Percentiles rank a stretch among this genome's conserved stretches.
These are phyloP conservation scores for Gonatopus flavifemur DNA, from an alignment of 1,140 invertebrate genomes.

Conservation along the genomic window DNA sequence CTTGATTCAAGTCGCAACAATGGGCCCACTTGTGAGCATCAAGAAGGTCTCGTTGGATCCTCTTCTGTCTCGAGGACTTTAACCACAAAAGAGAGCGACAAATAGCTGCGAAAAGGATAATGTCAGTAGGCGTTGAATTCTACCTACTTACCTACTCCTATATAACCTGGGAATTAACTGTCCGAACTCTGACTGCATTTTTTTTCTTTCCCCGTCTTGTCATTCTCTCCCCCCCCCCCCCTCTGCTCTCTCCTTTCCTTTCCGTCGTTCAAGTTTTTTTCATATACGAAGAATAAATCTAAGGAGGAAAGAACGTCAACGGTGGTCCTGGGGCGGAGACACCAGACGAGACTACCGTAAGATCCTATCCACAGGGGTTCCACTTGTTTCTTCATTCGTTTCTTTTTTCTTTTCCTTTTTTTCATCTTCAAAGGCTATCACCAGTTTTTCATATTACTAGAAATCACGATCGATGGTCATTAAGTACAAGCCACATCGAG, in stretches of 20 bases:
- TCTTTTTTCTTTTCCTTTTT: slow-evolving; percentile 15
- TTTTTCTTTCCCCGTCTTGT: slow-evolving; percentile 15
- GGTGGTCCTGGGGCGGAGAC: slow-evolving; percentile 45
- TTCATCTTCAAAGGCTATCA: slow-evolving; percentile 26
- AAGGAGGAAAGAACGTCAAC: slow-evolving; percentile 36
- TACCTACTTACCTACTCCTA: slow-evolving; percentile 13
- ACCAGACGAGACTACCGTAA: slow-evolving; percentile 45
- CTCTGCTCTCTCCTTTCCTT: slow-evolving; percentile 17
- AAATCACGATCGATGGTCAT: not conserved
- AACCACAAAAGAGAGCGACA: slow-evolving; percentile 9
- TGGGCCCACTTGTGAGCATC: slow-evolving; percentile 8
- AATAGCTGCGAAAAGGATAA: slow-evolving; percentile 19
- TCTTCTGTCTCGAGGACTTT: slow-evolving; percentile 14
- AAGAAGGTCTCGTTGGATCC: slow-evolving; percentile 11
- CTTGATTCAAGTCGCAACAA: slow-evolving; percentile 27
- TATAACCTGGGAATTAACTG: not conserved
- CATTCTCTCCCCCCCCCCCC: too few species aligned
- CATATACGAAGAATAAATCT: slow-evolving; percentile 40
- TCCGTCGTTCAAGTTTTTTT: slow-evolving; percentile 11
- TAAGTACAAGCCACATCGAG: not conserved
- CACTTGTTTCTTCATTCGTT: slow-evolving; percentile 24
- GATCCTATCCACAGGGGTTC: slow-evolving; percentile 36
- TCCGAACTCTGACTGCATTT: slow-evolving; percentile 11
- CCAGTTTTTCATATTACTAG: slow-evolving; percentile 17
- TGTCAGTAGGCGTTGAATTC: slow-evolving; percentile 17